These are phyloP conservation scores for Menura novaehollandiae DNA, from an alignment of 2,113 vertebrate genomes.

Conservation along the genomic window DNA sequence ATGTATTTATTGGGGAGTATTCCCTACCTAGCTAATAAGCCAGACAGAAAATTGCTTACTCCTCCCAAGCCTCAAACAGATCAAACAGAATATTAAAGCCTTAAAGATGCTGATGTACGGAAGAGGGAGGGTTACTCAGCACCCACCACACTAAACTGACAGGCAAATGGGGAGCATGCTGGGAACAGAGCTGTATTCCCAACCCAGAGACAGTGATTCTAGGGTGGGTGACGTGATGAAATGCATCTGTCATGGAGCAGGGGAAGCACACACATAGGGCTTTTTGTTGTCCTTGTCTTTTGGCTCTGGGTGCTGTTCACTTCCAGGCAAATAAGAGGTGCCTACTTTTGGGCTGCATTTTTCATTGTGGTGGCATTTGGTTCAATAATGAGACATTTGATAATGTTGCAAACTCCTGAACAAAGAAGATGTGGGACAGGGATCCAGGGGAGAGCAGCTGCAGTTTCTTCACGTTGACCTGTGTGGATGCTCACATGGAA, in stretches of 20 bases:
- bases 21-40: neutral
- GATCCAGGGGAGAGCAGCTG: neutral
- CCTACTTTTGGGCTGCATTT: neutral
- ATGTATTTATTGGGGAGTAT: neutral
- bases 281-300: neutral
- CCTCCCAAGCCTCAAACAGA: neutral
- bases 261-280: neutral
- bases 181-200: neutral
- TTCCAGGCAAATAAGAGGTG: neutral
- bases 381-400: neutral
- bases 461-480: neutral
- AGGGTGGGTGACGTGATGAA: neutral
- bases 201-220: neutral
- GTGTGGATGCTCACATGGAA: fast-evolving
- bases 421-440: neutral
- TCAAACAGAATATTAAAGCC: conserved; percentile 36
- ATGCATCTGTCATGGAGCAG: neutral
- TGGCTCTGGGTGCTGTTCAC: neutral
- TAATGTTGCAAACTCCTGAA: neutral
- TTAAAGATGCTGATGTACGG: neutral
- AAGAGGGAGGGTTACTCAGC: neutral
- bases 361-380: neutral
- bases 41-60: conserved; percentile 1
- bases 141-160: neutral
- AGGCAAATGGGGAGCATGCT: neutral